A percentile compares a stretch with the other conserved stretches of the same genome.
Evolutionary conservation across 1,140 invertebrate genomes (phyloP).

Genomic region (Drosophila takahashii): DNA sequence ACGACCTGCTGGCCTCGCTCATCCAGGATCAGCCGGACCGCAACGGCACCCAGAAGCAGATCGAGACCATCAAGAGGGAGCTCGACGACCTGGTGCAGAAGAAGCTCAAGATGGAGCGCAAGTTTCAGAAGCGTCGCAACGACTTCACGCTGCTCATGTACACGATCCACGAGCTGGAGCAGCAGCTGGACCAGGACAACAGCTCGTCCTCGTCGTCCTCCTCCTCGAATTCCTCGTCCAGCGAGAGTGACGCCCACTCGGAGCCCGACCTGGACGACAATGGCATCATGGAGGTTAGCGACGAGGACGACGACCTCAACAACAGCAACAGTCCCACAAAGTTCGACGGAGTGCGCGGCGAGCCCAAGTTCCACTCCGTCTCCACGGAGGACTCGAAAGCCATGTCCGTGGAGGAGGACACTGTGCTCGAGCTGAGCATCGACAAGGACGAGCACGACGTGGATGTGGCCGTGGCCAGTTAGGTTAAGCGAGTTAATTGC

Average conservation of each 20-base stretch:
- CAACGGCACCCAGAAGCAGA: conserved; percentile 91
- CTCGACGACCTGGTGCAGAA: conserved; percentile 88
- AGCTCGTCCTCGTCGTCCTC: conserved; percentile 53
- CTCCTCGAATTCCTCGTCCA: conserved; percentile 36
- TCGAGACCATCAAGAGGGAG: conserved; percentile 91
- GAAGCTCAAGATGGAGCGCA: conserved; percentile 89
- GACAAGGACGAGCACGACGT: conserved; percentile 78
- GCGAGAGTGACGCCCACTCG: conserved; percentile 40
- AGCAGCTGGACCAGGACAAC: conserved; percentile 89
- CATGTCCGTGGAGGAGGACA: conserved; percentile 82
- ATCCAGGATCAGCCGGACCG: conserved; percentile 96
- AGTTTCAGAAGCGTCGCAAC: conserved; percentile 93
- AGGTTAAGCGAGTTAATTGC: neutral
- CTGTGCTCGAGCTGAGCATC: conserved; percentile 75
- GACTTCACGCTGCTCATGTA: conserved; percentile 95
- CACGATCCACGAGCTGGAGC: conserved; percentile 91
- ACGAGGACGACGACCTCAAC: conserved; percentile 71
- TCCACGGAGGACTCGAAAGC: conserved; percentile 73
- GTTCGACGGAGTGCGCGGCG: conserved; percentile 44
- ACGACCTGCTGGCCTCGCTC: conserved; percentile 95
- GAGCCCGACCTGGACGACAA: conserved; percentile 54
- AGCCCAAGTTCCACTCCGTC: conserved; percentile 38
- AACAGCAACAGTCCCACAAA: conserved; percentile 46
- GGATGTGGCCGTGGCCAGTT: conserved; percentile 61
- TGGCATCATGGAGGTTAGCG: conserved; percentile 76